Evolutionary conservation across 2,113 vertebrate species (phyloP).

Genomic region (Etia nguti): DNA sequence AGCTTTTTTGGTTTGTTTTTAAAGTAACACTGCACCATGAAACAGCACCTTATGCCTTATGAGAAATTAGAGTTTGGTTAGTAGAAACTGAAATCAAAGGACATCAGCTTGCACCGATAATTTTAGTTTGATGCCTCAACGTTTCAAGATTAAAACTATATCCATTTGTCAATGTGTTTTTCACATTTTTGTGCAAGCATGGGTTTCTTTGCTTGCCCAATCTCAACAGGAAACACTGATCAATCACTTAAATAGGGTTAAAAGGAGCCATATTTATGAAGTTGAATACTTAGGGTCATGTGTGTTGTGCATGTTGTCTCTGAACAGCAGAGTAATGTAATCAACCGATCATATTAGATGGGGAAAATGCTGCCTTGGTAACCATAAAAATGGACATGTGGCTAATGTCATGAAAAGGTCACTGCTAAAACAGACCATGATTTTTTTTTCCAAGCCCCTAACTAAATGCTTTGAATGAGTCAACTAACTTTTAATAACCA

Average conservation of each 20-base stretch:
- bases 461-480: not conserved
- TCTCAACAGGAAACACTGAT: not conserved
- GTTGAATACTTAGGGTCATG: not conserved
- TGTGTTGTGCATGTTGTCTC: not conserved
- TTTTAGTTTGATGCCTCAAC: not conserved
- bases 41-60: not conserved
- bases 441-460: not conserved
- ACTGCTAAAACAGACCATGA: not conserved
- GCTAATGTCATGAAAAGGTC: not conserved
- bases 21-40: not conserved
- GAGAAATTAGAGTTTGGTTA: not conserved
- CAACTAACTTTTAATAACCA: not conserved
- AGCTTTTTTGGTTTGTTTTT: not conserved
- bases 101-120: not conserved
- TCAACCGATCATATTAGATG: not conserved
- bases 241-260: not conserved
- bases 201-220: not conserved
- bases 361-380: not conserved
- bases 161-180: not conserved
- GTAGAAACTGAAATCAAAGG: not conserved
- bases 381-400: not conserved
- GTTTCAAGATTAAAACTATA: not conserved
- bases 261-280: not conserved
- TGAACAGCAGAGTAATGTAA: not conserved
- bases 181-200: not conserved